Conservation (phyloP, 2,113 vertebrate genomes). For the Cacatua alba region DNA sequence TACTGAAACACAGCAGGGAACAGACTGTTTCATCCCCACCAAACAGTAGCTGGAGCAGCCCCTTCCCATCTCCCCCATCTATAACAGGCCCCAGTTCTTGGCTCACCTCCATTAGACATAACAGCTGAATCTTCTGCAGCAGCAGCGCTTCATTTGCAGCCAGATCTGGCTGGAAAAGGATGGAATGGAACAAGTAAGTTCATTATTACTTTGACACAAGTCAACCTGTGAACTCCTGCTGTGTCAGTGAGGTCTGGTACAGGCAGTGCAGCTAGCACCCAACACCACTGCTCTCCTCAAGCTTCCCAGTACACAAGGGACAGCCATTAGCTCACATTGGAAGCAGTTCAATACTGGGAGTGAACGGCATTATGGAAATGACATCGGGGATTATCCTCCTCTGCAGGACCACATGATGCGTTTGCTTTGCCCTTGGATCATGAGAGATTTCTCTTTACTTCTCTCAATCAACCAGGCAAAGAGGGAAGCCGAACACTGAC, state of each 20-base stretch:
- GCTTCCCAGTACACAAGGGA: background rate
- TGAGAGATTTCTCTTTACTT: too few relatives aligned
- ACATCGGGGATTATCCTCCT: background rate
- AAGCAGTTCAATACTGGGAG: background rate
- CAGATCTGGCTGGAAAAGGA: slow-evolving; percentile 86
- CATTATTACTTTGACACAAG: background rate
- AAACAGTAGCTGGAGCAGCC: background rate
- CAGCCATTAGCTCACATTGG: background rate
- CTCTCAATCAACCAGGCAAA: background rate
- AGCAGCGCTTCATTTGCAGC: slow-evolving; percentile 90
- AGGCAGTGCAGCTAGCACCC: background rate
- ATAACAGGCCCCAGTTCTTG: background rate
- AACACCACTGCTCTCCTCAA: background rate
- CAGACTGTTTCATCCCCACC: background rate
- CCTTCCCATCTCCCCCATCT: background rate
- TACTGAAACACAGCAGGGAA: accelerated
- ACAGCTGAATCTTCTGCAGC: slow-evolving; percentile 94
- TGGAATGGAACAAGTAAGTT: background rate
- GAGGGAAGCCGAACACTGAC: background rate
- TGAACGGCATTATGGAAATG: accelerated
- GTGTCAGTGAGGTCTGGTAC: accelerated
- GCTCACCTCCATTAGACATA: slow-evolving; percentile 98
- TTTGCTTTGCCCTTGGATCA: background rate
- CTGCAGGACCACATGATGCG: accelerated
- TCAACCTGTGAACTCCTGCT: background rate